Percentiles rank a stretch among this genome's conserved stretches.
These are phyloP conservation scores for Torymus auratus DNA, from an alignment of 2,888 invertebrate species.

Conservation along the genomic window DNA sequence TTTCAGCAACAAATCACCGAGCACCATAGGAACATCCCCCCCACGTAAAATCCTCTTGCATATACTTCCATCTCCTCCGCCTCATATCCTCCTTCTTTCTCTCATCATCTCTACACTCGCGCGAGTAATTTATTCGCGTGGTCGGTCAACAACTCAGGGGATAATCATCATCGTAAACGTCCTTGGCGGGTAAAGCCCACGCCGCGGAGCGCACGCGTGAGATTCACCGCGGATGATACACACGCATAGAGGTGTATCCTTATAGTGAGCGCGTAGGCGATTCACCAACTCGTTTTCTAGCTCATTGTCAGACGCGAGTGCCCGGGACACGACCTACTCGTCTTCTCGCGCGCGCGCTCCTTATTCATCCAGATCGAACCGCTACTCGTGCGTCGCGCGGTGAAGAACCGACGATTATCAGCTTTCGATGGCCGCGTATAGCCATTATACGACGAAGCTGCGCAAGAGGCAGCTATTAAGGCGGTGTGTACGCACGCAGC, in stretches of 20 bases:
- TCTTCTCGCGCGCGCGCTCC: not conserved
- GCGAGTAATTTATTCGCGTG: slow-evolving; percentile 31
- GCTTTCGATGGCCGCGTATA: too few species aligned
- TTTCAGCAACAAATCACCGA: slow-evolving; percentile 7
- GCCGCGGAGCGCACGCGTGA: not conserved
- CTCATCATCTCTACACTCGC: slow-evolving; percentile 5
- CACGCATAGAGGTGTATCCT: too few species aligned
- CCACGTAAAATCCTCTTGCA: not conserved
- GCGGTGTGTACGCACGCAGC: too few species aligned
- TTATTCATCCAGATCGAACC: too few species aligned
- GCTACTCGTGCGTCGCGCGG: too few species aligned
- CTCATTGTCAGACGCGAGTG: slow-evolving; percentile 44
- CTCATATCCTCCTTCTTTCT: slow-evolving; percentile 3
- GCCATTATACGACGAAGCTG: too few species aligned
- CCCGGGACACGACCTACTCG: slow-evolving; percentile 4
- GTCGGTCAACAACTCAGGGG: not conserved
- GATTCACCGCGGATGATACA: too few species aligned
- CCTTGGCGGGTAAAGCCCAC: slow-evolving; percentile 17
- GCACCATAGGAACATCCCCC: not conserved
- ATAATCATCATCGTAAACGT: slow-evolving; percentile 31
- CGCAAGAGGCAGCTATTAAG: too few species aligned
- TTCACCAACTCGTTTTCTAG: slow-evolving; percentile 40
- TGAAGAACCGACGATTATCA: too few species aligned
- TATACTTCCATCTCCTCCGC: not conserved
- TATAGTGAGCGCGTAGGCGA: not conserved